Evolutionary conservation across 2,888 invertebrate species (phyloP).

Genomic region (Branchipolynoe longqiensis): DNA sequence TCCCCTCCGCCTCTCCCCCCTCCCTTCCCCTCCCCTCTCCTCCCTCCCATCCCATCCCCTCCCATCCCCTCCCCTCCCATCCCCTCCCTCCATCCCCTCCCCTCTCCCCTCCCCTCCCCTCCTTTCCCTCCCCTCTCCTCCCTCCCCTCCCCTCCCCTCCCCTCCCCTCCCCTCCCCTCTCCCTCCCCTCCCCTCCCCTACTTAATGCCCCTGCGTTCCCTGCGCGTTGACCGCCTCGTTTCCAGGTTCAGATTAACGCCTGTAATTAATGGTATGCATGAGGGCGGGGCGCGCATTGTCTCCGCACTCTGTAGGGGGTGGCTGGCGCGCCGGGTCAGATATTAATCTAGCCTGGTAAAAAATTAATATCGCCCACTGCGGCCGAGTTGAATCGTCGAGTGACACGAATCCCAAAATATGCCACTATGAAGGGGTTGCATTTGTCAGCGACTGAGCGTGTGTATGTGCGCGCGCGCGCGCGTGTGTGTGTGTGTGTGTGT

Average conservation of each 20-base stretch:
- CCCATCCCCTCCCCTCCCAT: neutral
- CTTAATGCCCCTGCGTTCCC: constrained; percentile 36
- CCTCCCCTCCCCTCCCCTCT: neutral
- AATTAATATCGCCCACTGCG: constrained; percentile 45
- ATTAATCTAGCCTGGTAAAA: constrained; percentile 48
- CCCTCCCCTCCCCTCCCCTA: neutral
- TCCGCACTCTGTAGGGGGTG: constrained; percentile 41
- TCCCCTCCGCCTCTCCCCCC: neutral
- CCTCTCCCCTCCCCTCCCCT: neutral
- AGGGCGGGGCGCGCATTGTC: constrained; percentile 31
- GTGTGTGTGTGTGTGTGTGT: neutral
- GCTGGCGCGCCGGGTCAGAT: neutral
- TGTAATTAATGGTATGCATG: constrained; percentile 56
- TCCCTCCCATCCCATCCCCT: neutral
- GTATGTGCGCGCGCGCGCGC: neutral
- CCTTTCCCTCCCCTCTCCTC: neutral
- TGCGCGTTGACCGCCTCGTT: neutral
- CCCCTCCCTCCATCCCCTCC: neutral
- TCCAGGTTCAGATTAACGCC: constrained; percentile 41
- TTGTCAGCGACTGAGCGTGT: no score
- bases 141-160: no score
- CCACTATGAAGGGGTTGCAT: no score
- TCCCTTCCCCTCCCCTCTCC: neutral
- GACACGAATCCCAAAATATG: constrained; percentile 38
- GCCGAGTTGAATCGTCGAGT: constrained; percentile 43